These are phyloP conservation scores for Oppia nitens DNA, from an alignment of 1,140 invertebrate genomes.

Conservation along the genomic window DNA sequence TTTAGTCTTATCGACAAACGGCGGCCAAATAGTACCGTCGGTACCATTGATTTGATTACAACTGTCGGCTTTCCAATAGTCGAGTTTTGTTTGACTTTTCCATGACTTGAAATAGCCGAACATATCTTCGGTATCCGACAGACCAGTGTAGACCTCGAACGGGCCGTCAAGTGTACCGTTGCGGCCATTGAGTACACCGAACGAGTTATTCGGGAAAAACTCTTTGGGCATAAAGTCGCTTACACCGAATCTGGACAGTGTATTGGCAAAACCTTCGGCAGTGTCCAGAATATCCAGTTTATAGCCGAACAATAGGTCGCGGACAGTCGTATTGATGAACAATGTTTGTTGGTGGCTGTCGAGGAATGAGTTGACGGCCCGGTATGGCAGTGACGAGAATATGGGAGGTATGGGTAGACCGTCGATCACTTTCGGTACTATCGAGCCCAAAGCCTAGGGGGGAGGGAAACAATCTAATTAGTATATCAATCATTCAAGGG, in stretches of 20 bases:
- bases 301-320: constrained; percentile 11
- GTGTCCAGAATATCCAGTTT: constrained; percentile 13
- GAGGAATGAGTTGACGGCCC: constrained; percentile 7
- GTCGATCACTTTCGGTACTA: neutral
- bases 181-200: constrained; percentile 15
- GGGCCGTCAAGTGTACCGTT: constrained; percentile 16
- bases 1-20: constrained; percentile 21
- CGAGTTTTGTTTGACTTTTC: constrained; percentile 4
- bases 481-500: neutral
- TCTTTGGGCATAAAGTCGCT: constrained; percentile 8
- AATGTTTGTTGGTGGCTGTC: constrained; percentile 4
- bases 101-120: constrained; percentile 12
- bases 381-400: neutral
- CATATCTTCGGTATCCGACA: neutral
- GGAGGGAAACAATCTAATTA: constrained; percentile 3
- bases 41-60: constrained; percentile 25
- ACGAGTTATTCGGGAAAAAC: constrained; percentile 16
- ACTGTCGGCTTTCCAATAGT: constrained; percentile 14
- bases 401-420: neutral
- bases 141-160: constrained; percentile 17
- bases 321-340: constrained; percentile 12
- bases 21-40: constrained; percentile 25
- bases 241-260: neutral
- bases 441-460: neutral
- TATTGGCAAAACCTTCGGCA: constrained; percentile 1